phyloP scores from a whole-genome alignment of 1,140 invertebrate genomes.

The Rhagoletis zephyria region DNA sequence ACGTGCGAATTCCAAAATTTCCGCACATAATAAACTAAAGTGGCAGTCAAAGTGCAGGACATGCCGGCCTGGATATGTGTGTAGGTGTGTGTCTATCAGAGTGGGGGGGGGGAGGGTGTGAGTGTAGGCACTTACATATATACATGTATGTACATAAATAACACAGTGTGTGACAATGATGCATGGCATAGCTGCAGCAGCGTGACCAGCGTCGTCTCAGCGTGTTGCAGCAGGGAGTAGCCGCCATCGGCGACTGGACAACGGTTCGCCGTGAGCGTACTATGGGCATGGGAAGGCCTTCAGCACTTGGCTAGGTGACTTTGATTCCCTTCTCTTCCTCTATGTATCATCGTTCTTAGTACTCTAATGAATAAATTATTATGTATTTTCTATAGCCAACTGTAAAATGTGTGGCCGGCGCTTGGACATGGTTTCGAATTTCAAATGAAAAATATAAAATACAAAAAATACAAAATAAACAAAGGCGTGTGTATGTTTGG shows the following conservation, averaged over 20 bases:
- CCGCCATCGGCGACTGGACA: not conserved
- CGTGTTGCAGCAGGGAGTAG: not conserved
- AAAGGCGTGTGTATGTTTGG: not conserved
- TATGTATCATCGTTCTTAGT: not conserved
- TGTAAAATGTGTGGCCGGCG: not conserved
- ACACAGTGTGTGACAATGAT: constrained; percentile 54
- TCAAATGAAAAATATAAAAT: not conserved
- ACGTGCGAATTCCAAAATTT: constrained; percentile 54
- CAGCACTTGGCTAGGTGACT: not conserved
- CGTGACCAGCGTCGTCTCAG: not conserved
- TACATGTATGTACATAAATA: constrained; percentile 18
- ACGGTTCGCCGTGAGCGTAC: not conserved
- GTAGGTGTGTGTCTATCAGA: not conserved
- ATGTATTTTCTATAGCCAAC: not conserved
- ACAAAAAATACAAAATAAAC: not conserved
- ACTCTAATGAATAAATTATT: not conserved
- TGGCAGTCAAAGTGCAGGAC: constrained; percentile 39
- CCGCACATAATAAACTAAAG: constrained; percentile 56
- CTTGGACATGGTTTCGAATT: not conserved
- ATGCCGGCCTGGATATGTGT: not conserved
- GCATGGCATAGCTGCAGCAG: constrained; percentile 32
- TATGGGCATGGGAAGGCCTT: not conserved
- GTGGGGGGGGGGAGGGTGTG: too few species aligned
- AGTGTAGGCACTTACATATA: not conserved
- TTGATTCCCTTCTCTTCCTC: too few species aligned